These are phyloP conservation scores for Myotis vivesi DNA, from an alignment of 2,797 vertebrate species.

Conservation along the genomic window DNA sequence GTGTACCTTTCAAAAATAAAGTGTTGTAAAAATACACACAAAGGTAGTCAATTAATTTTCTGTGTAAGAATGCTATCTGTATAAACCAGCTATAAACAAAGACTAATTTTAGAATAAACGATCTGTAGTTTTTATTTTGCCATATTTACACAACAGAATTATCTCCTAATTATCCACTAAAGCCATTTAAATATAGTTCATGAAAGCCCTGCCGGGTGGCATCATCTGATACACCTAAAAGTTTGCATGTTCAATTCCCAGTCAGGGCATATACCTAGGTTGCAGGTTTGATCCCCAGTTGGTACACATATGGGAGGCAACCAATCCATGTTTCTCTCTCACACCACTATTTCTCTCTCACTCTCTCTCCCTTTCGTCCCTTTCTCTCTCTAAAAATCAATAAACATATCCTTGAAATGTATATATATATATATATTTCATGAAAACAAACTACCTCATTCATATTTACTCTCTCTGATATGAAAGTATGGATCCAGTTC, in stretches of 20 bases:
- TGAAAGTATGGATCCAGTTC: background rate
- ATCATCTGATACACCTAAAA: background rate
- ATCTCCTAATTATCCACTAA: slow-evolving; percentile 18
- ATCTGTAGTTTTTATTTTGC: background rate
- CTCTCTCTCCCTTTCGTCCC: no score
- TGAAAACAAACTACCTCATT: slow-evolving; percentile 25
- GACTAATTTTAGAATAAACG: slow-evolving; percentile 22
- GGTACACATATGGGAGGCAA: background rate
- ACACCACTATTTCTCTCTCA: background rate
- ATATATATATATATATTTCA: background rate
- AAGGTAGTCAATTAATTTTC: slow-evolving; percentile 20
- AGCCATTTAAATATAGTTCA: slow-evolving; percentile 37
- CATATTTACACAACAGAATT: background rate
- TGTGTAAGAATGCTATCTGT: background rate
- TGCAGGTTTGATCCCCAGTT: background rate
- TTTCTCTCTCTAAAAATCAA: background rate
- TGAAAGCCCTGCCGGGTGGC: background rate
- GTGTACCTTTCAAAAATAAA: slow-evolving; percentile 33
- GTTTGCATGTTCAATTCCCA: background rate
- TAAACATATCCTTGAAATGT: background rate
- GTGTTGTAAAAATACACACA: background rate
- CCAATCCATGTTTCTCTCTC: background rate
- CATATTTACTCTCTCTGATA: background rate
- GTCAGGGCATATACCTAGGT: background rate
- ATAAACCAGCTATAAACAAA: slow-evolving; percentile 16